Evolutionary conservation across 1,140 invertebrate species (phyloP).

Genomic region (Maconellicoccus hirsutus): DNA sequence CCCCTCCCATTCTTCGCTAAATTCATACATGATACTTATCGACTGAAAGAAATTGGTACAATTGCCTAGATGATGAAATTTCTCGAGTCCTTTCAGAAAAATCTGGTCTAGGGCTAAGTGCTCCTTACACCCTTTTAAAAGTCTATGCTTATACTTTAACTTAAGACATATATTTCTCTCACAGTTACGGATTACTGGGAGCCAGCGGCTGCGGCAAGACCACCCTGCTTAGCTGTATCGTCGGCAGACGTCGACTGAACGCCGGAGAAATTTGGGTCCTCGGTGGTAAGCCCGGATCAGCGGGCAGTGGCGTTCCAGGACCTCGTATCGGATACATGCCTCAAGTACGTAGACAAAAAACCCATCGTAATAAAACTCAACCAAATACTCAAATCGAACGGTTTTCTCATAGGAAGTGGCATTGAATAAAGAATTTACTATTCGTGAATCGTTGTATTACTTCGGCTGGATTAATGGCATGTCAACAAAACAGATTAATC

Average conservation of each 20-base stretch:
- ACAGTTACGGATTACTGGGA: slow-evolving; percentile 67
- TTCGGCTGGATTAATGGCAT: slow-evolving; percentile 95
- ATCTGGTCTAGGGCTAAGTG: too few relatives aligned
- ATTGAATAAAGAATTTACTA: slow-evolving; percentile 87
- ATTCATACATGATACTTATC: too few relatives aligned
- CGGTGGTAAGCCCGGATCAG: slow-evolving; percentile 67
- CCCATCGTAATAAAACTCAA: not conserved
- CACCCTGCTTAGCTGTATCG: slow-evolving; percentile 70
- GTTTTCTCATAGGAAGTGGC: slow-evolving; percentile 70
- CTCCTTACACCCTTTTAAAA: too few relatives aligned
- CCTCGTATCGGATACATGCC: slow-evolving; percentile 77
- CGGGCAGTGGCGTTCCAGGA: slow-evolving; percentile 67
- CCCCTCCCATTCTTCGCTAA: too few relatives aligned
- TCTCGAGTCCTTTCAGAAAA: too few relatives aligned
- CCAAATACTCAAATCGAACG: not conserved
- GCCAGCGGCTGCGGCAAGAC: slow-evolving; percentile 77
- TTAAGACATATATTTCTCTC: not conserved
- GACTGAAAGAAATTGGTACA: too few relatives aligned
- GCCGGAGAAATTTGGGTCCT: slow-evolving; percentile 70
- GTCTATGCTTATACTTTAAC: not conserved
- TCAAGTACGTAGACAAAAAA: slow-evolving; percentile 41
- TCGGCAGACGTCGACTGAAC: slow-evolving; percentile 61
- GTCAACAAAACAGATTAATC: slow-evolving; percentile 61
- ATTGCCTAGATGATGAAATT: too few relatives aligned
- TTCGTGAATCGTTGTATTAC: slow-evolving; percentile 88